Evolutionary conservation across 2,888 invertebrate genomes (phyloP).

Genomic region (Agonopterix subpropinquella): DNA sequence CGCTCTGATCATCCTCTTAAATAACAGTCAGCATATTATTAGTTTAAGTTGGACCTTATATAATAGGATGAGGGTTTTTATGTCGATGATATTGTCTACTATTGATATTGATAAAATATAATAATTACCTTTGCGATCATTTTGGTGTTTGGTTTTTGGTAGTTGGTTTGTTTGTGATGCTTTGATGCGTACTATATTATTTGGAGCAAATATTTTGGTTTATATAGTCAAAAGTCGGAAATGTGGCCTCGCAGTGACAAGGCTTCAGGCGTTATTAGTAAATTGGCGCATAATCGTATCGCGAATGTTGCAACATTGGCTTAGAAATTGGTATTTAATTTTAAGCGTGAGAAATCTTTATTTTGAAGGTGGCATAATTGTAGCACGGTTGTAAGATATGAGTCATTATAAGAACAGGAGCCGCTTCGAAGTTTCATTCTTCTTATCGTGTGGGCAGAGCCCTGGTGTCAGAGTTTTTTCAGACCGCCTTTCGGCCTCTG

Average conservation of each 20-base stretch:
- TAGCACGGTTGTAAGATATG: no score
- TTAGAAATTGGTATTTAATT: slow-evolving; percentile 29
- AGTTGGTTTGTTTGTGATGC: slow-evolving; percentile 11
- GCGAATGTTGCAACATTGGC: slow-evolving; percentile 26
- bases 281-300: slow-evolving; percentile 31
- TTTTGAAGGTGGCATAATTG: slow-evolving; percentile 13
- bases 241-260: slow-evolving; percentile 39
- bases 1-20: no score
- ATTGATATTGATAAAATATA: slow-evolving; percentile 1
- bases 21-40: no score
- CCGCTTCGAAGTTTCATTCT: no score
- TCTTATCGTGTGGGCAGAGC: no score
- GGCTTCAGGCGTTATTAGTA: slow-evolving; percentile 32
- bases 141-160: slow-evolving; percentile 6
- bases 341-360: slow-evolving; percentile 18
- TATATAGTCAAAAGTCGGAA: slow-evolving; percentile 47
- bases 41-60: no score
- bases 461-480: no score
- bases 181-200: slow-evolving; percentile 34
- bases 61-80: no score
- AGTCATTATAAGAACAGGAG: no score
- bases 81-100: no score
- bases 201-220: slow-evolving; percentile 33
- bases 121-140: slow-evolving; percentile 39
- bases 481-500: no score